phyloP scores from a whole-genome alignment of 2,888 invertebrate genomes.

The Oxytorus armatus region DNA sequence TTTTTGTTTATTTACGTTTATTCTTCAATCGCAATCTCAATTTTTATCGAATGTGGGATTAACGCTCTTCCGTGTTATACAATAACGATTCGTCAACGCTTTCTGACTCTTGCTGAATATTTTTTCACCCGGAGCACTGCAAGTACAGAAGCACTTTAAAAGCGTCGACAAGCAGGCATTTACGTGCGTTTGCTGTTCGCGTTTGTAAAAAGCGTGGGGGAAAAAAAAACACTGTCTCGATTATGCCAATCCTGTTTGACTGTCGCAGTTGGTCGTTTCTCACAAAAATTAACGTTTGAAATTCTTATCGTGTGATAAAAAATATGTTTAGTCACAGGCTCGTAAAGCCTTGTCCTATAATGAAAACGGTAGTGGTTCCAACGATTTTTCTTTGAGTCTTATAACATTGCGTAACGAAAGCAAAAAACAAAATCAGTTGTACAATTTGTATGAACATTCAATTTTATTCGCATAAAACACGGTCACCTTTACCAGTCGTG shows the following conservation, averaged over 20 bases:
- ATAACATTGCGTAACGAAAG: too few species aligned
- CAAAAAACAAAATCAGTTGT: too few species aligned
- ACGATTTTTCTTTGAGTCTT: background rate
- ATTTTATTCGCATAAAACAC: too few species aligned
- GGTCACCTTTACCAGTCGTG: too few species aligned
- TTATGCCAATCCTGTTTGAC: background rate
- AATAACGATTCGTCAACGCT: conserved; percentile 40
- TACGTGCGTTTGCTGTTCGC: too few species aligned
- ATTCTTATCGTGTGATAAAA: conserved; percentile 28
- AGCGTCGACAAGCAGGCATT: too few species aligned
- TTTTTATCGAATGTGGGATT: conserved; percentile 28
- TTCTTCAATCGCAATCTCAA: conserved; percentile 15
- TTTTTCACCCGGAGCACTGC: too few species aligned
- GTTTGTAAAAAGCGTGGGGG: background rate
- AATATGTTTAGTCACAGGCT: too few species aligned
- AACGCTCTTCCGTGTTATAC: conserved; percentile 48
- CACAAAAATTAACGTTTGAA: conserved; percentile 9
- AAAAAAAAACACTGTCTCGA: background rate
- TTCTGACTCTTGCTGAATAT: too few species aligned
- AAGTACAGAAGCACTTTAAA: too few species aligned
- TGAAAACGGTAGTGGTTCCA: background rate
- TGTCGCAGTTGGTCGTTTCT: too few species aligned
- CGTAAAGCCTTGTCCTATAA: background rate
- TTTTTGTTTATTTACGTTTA: background rate
- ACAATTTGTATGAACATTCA: too few species aligned